Base-by-base conservation (phyloP, 2,113 vertebrate genomes). In the Burhinus bistriatus region DNA sequence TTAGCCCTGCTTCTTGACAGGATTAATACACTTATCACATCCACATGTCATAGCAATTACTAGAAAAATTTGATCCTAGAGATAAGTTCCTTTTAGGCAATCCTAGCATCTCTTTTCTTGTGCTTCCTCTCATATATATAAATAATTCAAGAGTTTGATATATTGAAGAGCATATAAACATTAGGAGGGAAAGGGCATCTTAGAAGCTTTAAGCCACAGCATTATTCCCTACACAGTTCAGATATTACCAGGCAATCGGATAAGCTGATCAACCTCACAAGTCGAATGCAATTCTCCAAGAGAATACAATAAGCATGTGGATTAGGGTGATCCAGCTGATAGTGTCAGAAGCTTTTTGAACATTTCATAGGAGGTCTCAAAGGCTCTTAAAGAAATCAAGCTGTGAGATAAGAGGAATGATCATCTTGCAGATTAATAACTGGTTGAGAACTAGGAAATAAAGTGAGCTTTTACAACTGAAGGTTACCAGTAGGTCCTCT, bases 281-380 rank as follows among this genome's bases (percentile, higher is more conserved):
- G 54, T 3, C 18, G 40, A 83, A 83, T 6, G 45, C 15, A 26
- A 47, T 45, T 92, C 79, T 81, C 49, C 36, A n/a, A 45, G 79
- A 86, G 59, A 78, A 95, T 91, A n/a, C 93, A 62, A 77, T 89
- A 87, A 92, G 64, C 59, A 7, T 3, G 45, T 75, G 91, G 94
- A 96, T 96, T 91, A 95, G 80, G 40, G 42, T 66, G 93, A 96
- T 95, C 76, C 75, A 45, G n/a, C 83, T 91, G 93, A 93, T 58
- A 55, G 25, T 1, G 32, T 65, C 72, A 78, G 34, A 52, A 92
- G 72, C 59, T 90, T 70, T 86, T 40, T 36, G 32, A 81, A 83
- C 20, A 23, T 66, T 51, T 93, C 42, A 6, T 12, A 55, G 73
- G 23, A 85, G 71, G 45, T 45, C 83, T 96, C 69, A 87, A 71